These are phyloP conservation scores for Crypturellus tataupa DNA, from an alignment of 2,797 vertebrate species.

Conservation along the genomic window DNA sequence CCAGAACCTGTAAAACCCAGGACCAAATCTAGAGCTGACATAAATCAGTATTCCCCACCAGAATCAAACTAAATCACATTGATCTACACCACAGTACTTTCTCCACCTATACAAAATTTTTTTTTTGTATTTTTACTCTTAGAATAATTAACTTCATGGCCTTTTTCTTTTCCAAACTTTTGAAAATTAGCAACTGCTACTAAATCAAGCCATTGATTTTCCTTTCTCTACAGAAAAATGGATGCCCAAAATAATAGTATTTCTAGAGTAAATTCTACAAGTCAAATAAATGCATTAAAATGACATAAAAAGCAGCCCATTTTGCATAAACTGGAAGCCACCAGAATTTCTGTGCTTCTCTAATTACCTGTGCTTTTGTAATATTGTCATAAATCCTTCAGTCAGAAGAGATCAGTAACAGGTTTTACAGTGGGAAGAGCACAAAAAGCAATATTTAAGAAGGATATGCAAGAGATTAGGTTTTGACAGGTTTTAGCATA, in stretches of 20 bases:
- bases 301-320: neutral
- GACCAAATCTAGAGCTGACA: neutral
- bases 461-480: conserved; percentile 62
- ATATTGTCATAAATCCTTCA: conserved; percentile 42
- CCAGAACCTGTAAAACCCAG: neutral
- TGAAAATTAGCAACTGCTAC: neutral
- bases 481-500: conserved; percentile 47
- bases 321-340: neutral
- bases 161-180: neutral
- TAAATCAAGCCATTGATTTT: neutral
- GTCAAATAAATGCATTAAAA: neutral
- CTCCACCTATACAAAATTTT: neutral
- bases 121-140: too few species aligned
- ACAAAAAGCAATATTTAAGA: conserved; percentile 50
- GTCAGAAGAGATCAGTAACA: conserved; percentile 6
- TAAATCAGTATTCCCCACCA: neutral
- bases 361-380: conserved; percentile 26
- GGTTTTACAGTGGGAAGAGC: conserved; percentile 20
- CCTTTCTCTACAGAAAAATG: neutral
- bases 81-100: neutral
- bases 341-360: neutral
- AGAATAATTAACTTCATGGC: neutral
- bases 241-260: neutral
- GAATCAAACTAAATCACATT: neutral
- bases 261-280: neutral